A percentile compares a stretch with the other conserved stretches of the same genome.
Evolutionary conservation across 2,113 vertebrate species (phyloP).

Genomic region (Syrrhaptes paradoxus): DNA sequence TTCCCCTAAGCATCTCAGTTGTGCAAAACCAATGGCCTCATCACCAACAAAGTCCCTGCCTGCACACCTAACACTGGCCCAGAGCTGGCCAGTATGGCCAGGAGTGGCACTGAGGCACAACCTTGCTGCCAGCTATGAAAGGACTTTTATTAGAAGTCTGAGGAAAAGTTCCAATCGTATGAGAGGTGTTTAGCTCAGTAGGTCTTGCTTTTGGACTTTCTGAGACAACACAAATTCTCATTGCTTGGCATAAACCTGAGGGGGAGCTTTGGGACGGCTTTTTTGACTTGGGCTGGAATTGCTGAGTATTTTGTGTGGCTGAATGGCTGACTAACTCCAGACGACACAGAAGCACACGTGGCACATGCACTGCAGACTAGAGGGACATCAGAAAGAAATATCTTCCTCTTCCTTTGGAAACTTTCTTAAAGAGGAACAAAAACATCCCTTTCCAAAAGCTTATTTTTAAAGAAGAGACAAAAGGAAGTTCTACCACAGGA

Average conservation of each 20-base stretch:
- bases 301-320: background rate
- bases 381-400: slow-evolving; percentile 18
- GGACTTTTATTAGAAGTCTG: background rate
- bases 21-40: background rate
- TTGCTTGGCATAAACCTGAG: background rate
- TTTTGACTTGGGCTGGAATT: background rate
- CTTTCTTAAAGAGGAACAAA: slow-evolving; percentile 62
- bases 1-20: background rate
- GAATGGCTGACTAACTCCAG: background rate
- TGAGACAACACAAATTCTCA: background rate
- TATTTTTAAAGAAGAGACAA: slow-evolving; percentile 52
- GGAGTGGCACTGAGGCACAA: background rate
- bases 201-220: background rate
- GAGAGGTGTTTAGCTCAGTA: background rate
- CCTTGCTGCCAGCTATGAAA: background rate
- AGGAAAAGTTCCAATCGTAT: background rate
- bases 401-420: slow-evolving; percentile 65
- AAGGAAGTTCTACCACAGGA: slow-evolving; percentile 47
- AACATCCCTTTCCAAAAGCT: slow-evolving; percentile 48
- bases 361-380: background rate
- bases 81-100: background rate
- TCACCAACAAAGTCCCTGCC: background rate
- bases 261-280: background rate
- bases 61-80: background rate
- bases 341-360: background rate